Evolutionary conservation across 2,888 invertebrate species (phyloP), one percentile per base, ranked within the genome.

Genomic region (Strigamia transsilvanica): DNA sequence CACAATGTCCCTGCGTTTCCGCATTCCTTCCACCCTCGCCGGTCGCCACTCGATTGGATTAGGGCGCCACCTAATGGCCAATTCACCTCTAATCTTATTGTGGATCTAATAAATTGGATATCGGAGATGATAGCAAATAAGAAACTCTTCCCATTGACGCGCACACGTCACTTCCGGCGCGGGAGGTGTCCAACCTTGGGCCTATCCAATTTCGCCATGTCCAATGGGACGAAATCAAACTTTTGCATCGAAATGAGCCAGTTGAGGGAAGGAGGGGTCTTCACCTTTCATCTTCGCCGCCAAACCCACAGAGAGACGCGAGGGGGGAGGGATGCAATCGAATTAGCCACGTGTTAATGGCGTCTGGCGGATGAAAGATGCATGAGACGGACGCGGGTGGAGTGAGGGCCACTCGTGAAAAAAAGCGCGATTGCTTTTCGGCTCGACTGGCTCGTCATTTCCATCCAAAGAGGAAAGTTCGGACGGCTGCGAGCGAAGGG

Each of bases 31-130:
- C 10, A 9, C 23, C 66, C 66, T 2, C 32, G 38, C 21, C 34
- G 21, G 41, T 21, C 46, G 51, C 34, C 81, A 23, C 82, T 79
- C 78, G 82, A 83, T 83, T 83, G 83, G 83, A 83, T 83, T 83
- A 83, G 56, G 79, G 82, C 73, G 80, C 82, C 21, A 79, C 81
- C 83, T 83, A 83, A 83, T 83, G 83, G 83, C 83, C 83, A 83
- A 83, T 83, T 83, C 83, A 82, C 82, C 82, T 83, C 79, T 83
- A 83, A 83, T 83, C 83, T 83, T 80, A 83, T 83, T 83, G 83
- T 82, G 82, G 82, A 82, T 83, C 83, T 83, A 83, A 83, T 83
- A 83, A 83, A 83, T 83, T 83, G 83, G 83, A 83, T 83, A 83
- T 83, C 82, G 80, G 56, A 83, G 83, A 83, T 83, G 82, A 83